These are phyloP conservation scores for Lophotriccus pileatus DNA, from an alignment of 2,797 vertebrate genomes.

Conservation along the genomic window DNA sequence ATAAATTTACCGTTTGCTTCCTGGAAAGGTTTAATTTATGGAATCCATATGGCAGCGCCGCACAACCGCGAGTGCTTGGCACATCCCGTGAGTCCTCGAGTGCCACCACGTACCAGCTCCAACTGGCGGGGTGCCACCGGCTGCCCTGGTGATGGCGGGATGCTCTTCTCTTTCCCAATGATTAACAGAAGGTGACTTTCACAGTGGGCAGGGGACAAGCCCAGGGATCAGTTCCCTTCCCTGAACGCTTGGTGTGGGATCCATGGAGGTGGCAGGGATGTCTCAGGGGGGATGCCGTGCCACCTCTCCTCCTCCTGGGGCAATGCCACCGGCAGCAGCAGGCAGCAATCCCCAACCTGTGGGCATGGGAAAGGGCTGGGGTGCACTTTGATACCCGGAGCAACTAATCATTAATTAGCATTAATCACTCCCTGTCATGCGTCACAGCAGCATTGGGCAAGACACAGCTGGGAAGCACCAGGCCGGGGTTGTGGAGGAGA, in stretches of 20 bases:
- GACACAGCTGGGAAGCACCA: fast-evolving
- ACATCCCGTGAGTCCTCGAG: slow-evolving; percentile 21
- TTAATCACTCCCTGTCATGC: neutral
- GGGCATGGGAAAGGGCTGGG: neutral
- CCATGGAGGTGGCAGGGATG: neutral
- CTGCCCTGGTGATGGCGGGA: neutral
- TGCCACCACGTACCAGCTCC: slow-evolving; percentile 27
- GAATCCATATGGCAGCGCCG: slow-evolving; percentile 65
- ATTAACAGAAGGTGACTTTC: neutral
- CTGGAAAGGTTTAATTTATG: slow-evolving; percentile 72
- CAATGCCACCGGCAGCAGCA: neutral
- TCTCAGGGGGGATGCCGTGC: fast-evolving
- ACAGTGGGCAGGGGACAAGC: neutral
- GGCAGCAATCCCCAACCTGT: slow-evolving; percentile 10
- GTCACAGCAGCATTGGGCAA: neutral
- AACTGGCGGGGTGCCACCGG: neutral
- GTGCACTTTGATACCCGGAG: neutral
- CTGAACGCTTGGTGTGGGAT: neutral
- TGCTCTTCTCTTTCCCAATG: neutral
- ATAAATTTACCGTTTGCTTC: slow-evolving; percentile 57
- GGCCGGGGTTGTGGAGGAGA: neutral
- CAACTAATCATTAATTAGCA: slow-evolving; percentile 41
- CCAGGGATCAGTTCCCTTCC: neutral
- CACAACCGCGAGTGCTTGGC: neutral
- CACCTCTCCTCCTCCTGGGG: fast-evolving